phyloP scores from a whole-genome alignment of 1,140 invertebrate species.

The Trypoxylus dichotomus region DNA sequence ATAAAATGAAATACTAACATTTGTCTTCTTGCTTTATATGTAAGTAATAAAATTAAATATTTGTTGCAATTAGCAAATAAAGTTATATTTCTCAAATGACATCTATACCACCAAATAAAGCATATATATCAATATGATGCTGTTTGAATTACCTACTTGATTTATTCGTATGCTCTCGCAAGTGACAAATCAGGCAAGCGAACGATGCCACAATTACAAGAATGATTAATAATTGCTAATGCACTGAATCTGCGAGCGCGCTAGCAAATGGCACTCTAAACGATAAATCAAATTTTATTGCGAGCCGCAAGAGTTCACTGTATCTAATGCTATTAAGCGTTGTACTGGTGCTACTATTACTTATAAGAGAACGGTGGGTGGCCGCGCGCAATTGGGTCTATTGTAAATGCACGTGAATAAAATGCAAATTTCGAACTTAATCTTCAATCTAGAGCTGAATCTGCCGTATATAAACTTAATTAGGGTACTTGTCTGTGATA shows the following conservation, averaged over 20 bases:
- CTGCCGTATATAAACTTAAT: too few species aligned
- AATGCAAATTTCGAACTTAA: not conserved
- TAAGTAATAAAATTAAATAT: not conserved
- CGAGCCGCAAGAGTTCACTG: not conserved
- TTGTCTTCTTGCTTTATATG: not conserved
- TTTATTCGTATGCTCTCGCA: not conserved
- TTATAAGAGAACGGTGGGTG: not conserved
- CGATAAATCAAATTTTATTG: not conserved
- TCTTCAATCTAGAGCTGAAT: too few species aligned
- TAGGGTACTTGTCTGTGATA: too few species aligned
- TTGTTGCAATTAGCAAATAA: not conserved
- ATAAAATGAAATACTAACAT: too few species aligned
- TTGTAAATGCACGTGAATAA: not conserved
- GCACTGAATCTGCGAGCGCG: not conserved
- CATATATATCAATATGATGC: not conserved
- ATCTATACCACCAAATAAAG: not conserved
- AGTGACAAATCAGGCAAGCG: not conserved
- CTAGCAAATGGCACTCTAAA: not conserved
- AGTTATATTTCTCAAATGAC: not conserved
- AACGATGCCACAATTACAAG: slow-evolving; percentile 6
- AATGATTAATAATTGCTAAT: slow-evolving; percentile 4
- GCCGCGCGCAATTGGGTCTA: not conserved
- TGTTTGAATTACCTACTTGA: not conserved
- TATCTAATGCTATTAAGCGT: not conserved
- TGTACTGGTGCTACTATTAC: not conserved